Evolutionary conservation across 1,140 invertebrate genomes (phyloP), one percentile per base, ranked within the genome.

Genomic region (Calephelis nemesis): DNA sequence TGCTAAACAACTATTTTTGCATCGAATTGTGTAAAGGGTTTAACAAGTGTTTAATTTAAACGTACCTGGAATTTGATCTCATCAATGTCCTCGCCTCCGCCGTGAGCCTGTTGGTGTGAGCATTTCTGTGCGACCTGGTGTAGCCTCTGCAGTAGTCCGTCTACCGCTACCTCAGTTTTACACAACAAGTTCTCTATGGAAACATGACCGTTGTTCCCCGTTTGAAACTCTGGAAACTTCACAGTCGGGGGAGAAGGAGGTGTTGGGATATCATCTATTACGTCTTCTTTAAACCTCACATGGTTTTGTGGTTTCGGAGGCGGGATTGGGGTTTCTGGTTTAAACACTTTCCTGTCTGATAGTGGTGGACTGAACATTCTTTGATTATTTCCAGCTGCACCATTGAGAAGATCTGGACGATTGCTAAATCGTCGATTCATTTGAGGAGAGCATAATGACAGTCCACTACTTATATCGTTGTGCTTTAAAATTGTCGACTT

Each of bases 101-200:
- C 95, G 39, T 95, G 94, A 0, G 93, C 90, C 76, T 96, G 95
- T 9, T 95, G 94, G 30, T 93, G 93, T 9, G 93, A 93, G 74
- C 95, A 96, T 69, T 94, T 93, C 62, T 94, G 94, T 0, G 95
- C 94, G 39, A 95, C 93, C 74, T 95, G 95, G 71, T 95, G 95
- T 67, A 96, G 79, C 65, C 94, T 87, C 62, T 94, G 92, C 50
- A 96, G 83, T 30, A 96, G 82, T 3, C 94, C 94, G 5, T 93
- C 92, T 74, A 96, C 94, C 5, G 94, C 94, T 8, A 93, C 93
- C 78, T 95, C 95, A 0, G 94, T 95, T 80, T 95, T 95, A 62
- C 92, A 92, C 62, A 95, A 84, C 13, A 95, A 82, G 71, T 93
- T 93, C 74, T 95, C 94, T 63, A 93, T 91, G 50, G 93, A 93